phyloP scores from a whole-genome alignment of 35 echinoderm and acorn worm genomes.

The Hemicentrotus pulcherrimus region DNA sequence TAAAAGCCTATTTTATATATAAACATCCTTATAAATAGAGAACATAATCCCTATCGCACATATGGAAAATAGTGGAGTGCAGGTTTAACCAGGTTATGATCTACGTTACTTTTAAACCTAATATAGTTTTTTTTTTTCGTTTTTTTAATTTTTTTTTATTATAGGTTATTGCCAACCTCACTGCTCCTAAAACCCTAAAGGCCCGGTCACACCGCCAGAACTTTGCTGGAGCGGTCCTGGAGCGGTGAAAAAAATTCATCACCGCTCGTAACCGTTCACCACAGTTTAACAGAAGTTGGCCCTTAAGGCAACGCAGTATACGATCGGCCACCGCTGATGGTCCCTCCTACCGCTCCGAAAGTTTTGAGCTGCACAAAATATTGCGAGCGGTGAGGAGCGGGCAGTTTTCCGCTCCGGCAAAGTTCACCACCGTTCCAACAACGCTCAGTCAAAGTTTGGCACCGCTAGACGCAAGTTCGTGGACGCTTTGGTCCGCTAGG shows the following conservation, averaged over 20 bases:
- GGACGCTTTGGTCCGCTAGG: constrained; percentile 26
- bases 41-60: no score
- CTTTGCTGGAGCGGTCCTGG: constrained; percentile 25
- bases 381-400: constrained; percentile 27
- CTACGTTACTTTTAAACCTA: no score
- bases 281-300: constrained; percentile 44
- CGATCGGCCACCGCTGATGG: constrained; percentile 30
- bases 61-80: no score
- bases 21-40: no score
- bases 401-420: constrained; percentile 38
- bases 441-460: constrained; percentile 23
- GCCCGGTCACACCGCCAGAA: constrained; percentile 35
- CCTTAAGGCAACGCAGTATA: constrained; percentile 38
- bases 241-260: constrained; percentile 35
- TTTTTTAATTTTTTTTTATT: no score
- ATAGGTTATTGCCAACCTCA: no score
- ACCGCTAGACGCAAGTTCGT: constrained; percentile 24
- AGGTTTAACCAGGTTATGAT: no score
- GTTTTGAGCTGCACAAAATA: constrained; percentile 43
- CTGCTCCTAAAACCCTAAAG: neutral
- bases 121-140: no score
- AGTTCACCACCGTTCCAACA: constrained; percentile 39
- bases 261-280: constrained; percentile 37
- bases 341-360: constrained; percentile 43
- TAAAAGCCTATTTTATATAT: no score